Percentiles rank a stretch among this genome's conserved stretches.
phyloP scores from a whole-genome alignment of 2,113 vertebrate genomes.

The Oreochromis tanganicae region DNA sequence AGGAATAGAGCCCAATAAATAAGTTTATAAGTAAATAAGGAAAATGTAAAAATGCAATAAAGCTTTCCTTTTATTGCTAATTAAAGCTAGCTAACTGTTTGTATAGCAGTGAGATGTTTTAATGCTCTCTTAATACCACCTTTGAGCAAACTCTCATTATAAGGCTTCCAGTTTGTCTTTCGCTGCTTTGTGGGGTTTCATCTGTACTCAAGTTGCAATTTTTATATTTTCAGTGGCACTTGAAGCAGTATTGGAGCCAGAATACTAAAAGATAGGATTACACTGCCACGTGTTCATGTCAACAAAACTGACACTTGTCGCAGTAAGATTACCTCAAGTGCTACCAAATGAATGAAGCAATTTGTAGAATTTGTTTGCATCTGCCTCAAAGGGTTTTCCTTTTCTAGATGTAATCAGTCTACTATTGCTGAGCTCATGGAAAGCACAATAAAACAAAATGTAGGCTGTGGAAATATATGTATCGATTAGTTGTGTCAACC shows the following conservation, averaged over 20 bases:
- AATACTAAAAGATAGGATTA: not conserved
- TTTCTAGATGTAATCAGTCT: slow-evolving; percentile 4
- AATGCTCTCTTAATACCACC: not conserved
- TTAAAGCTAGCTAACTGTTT: not conserved
- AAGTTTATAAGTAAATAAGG: not conserved
- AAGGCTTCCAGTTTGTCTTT: not conserved
- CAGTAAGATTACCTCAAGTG: not conserved
- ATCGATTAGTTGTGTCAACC: not conserved
- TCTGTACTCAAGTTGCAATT: not conserved
- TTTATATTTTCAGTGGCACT: slow-evolving; percentile 1
- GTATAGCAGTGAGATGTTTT: not conserved
- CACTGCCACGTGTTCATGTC: not conserved
- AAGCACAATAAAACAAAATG: not conserved
- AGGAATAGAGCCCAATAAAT: not conserved
- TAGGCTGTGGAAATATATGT: not conserved
- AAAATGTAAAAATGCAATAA: not conserved
- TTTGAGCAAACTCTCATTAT: not conserved
- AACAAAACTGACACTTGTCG: slow-evolving; percentile 7
- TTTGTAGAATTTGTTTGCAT: slow-evolving; percentile 18
- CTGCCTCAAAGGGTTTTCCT: slow-evolving; percentile 9
- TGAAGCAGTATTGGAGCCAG: not conserved
- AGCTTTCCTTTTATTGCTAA: not conserved
- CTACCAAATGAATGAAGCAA: slow-evolving; percentile 29
- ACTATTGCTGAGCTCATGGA: not conserved
- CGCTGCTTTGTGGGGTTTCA: not conserved